Base-by-base conservation (phyloP, 1,140 invertebrate species). In the Calycopis cecrops region DNA sequence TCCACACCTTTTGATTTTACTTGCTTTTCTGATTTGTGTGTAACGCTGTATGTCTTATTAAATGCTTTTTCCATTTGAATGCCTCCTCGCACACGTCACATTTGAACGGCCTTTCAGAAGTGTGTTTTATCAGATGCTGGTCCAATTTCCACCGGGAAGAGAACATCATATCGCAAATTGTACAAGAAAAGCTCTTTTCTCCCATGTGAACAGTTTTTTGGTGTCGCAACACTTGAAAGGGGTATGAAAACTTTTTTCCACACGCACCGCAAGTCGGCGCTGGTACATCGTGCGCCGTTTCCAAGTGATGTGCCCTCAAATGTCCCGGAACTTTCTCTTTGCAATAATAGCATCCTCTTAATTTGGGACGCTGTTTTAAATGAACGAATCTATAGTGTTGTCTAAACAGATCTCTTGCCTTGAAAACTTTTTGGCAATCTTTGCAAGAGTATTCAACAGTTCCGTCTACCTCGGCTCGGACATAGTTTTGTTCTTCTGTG, bases 31-130 rank as follows among this genome's bases (percentile, higher is more conserved):
- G 21, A 28, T 28, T 28, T 28, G 21, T 28, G 21, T 60, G 59
- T 18, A 48, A 21, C 3, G 34, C 28, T 8, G 52, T 17, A 35
- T 60, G 59, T 21, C 53, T 16, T 18, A 48, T 17, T 18, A 60
- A 38, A 37, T 60, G 59, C 47, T 69, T 67, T 38, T 58, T 60
- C 59, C 65, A 63, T 37, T 59, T 63, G 18, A 81, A 87, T n/a
- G 62, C 64, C 49, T 82, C 69, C n/a, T 69, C 72, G 60, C 90
- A 90, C 12, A 71, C 60, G 18, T 70, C 65, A 68, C 90, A 90
- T 44, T 69, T 62, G n/a, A 51, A 63, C 3, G 51, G 37, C 17
- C 47, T 55, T 9, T 55, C 40, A 3, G 48, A 38, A 1, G 59
- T 52, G 21, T 60, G 59, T 42, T 52, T 38, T 4, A 82, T 55